Evolutionary conservation across 2,113 vertebrate genomes (phyloP).

Genomic region (Eudyptes chrysolophus): DNA sequence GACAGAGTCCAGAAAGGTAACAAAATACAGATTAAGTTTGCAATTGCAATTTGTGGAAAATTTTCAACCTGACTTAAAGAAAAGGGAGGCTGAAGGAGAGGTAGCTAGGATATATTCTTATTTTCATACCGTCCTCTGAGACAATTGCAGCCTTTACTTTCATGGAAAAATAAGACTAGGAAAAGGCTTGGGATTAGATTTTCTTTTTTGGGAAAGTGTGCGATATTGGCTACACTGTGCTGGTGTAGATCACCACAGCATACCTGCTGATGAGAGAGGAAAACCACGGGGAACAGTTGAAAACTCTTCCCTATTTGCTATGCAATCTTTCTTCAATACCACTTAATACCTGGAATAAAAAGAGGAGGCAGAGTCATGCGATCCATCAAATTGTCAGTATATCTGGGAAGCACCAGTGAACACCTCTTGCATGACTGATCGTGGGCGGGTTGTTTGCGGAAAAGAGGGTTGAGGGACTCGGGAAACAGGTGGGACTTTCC

Average conservation of each 20-base stretch:
- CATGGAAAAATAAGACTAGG: not conserved
- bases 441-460: not conserved
- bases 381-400: not conserved
- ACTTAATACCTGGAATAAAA: not conserved
- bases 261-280: not conserved
- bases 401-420: not conserved
- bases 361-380: not conserved
- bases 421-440: not conserved
- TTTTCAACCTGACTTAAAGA: not conserved
- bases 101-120: not conserved
- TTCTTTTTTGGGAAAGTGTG: not conserved
- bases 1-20: not conserved
- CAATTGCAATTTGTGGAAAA: not conserved
- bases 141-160: not conserved
- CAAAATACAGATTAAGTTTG: not conserved
- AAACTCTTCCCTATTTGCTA: not conserved
- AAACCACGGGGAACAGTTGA: not conserved
- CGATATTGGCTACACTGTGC: not conserved
- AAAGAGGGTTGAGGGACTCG: not conserved
- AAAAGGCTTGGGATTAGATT: not conserved
- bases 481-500: not conserved
- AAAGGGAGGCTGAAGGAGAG: not conserved
- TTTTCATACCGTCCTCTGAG: not conserved
- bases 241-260: rapidly evolving
- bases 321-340: not conserved